Conservation (phyloP, 2,888 invertebrate genomes). For the Melipona beecheii region DNA sequence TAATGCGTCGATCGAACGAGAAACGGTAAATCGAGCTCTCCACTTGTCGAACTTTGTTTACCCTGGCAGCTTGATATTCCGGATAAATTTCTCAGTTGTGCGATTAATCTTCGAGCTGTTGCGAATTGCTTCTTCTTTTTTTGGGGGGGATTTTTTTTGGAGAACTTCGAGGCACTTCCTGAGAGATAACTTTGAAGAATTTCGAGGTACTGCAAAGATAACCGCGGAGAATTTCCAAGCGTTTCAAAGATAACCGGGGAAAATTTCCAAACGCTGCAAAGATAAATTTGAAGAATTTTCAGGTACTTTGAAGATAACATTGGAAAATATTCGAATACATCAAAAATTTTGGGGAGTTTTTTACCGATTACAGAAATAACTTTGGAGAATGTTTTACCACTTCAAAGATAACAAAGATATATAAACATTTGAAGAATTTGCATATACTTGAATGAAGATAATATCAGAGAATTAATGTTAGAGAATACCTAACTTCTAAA, state of each 20-base stretch:
- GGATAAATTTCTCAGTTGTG: slow-evolving; percentile 2
- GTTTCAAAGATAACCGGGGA: neutral
- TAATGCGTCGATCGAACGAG: slow-evolving; percentile 22
- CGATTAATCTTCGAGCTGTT: neutral
- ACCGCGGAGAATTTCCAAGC: too few relatives aligned
- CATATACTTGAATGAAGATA: too few relatives aligned
- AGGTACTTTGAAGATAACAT: neutral
- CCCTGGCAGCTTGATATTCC: neutral
- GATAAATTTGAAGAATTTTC: neutral
- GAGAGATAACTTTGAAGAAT: too few relatives aligned
- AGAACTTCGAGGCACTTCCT: too few relatives aligned
- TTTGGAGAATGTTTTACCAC: neutral
- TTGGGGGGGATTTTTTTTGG: neutral
- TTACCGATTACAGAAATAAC: neutral
- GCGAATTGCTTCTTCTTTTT: neutral
- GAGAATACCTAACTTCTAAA: too few relatives aligned
- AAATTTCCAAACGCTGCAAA: too few relatives aligned
- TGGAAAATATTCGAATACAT: too few relatives aligned
- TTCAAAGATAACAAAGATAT: neutral
- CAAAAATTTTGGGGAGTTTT: neutral
- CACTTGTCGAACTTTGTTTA: neutral
- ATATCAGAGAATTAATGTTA: too few relatives aligned
- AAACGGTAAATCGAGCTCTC: neutral
- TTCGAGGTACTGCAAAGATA: too few relatives aligned
- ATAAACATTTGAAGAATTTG: too few relatives aligned